Evolutionary conservation across 2,113 vertebrate species (phyloP).

Genomic region (Indicator indicator): DNA sequence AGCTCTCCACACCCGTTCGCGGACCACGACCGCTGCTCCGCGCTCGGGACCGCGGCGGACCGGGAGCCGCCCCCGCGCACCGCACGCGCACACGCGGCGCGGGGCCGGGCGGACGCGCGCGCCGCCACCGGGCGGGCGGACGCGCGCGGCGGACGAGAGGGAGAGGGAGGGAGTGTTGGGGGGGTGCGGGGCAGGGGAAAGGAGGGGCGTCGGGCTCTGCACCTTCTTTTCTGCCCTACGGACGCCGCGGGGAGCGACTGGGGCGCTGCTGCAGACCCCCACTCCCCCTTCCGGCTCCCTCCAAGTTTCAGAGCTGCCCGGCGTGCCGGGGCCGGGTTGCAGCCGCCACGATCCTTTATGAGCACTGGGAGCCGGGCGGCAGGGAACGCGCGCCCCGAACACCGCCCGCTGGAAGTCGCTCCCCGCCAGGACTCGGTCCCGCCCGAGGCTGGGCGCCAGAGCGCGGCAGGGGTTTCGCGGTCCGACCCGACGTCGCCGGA

Average conservation of each 20-base stretch:
- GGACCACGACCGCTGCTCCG: not conserved
- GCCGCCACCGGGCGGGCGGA: too few relatives aligned
- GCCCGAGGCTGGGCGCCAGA: not conserved
- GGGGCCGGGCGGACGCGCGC: too few relatives aligned
- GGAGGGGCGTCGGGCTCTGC: not conserved
- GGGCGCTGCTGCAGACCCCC: not conserved
- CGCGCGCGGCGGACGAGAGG: too few relatives aligned
- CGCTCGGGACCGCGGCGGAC: not conserved
- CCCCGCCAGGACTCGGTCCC: not conserved
- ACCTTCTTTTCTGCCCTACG: not conserved
- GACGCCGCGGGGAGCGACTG: not conserved
- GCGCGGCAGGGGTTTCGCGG: not conserved
- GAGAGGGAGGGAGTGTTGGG: too few relatives aligned
- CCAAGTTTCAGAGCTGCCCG: not conserved
- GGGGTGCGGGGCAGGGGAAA: not conserved
- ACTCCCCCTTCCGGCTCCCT: not conserved
- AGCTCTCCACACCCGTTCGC: not conserved
- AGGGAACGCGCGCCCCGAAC: not conserved
- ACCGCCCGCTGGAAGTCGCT: not conserved
- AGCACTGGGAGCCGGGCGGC: not conserved
- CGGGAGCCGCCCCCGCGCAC: not conserved
- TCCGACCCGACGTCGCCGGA: not conserved
- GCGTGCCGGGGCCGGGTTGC: not conserved
- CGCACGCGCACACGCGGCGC: not conserved
- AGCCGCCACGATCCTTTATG: not conserved